Conservation (phyloP, 2,888 invertebrate genomes). For the Cryptus viduatorius region DNA sequence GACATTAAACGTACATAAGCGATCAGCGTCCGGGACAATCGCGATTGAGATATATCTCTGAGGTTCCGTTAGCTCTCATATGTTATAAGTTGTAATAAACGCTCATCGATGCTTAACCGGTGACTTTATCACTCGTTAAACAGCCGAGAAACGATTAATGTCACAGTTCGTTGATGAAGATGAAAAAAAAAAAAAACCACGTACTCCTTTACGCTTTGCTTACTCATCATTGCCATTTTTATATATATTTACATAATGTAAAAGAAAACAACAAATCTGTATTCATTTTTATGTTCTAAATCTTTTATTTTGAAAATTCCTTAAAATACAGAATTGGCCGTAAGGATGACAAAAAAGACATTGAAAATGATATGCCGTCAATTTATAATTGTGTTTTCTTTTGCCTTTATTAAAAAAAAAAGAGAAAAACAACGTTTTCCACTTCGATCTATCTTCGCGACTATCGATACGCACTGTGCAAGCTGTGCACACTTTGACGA, state of each 20-base stretch:
- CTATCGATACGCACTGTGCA: too few species aligned
- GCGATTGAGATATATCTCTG: neutral
- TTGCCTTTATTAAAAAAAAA: too few species aligned
- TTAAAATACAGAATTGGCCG: too few species aligned
- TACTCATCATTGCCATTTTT: neutral
- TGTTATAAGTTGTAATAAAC: neutral
- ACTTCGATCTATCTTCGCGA: too few species aligned
- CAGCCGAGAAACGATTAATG: slow-evolving; percentile 6
- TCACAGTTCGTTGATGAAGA: neutral
- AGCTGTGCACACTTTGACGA: neutral
- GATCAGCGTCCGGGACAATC: neutral
- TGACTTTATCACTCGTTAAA: slow-evolving; percentile 1
- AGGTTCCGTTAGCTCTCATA: neutral
- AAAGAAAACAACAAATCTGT: neutral
- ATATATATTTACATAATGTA: too few species aligned
- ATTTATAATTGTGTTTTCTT: neutral
- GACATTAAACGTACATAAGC: neutral
- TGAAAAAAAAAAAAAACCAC: slow-evolving; percentile 6
- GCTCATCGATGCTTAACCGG: slow-evolving; percentile 10
- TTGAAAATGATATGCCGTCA: neutral
- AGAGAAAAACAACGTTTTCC: neutral
- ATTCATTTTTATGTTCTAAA: too few species aligned
- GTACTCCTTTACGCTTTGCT: neutral
- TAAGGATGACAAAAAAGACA: neutral
- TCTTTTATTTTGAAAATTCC: too few species aligned